Evolutionary conservation across 2,113 vertebrate species (phyloP).

Genomic region (Dermatemys mawii): DNA sequence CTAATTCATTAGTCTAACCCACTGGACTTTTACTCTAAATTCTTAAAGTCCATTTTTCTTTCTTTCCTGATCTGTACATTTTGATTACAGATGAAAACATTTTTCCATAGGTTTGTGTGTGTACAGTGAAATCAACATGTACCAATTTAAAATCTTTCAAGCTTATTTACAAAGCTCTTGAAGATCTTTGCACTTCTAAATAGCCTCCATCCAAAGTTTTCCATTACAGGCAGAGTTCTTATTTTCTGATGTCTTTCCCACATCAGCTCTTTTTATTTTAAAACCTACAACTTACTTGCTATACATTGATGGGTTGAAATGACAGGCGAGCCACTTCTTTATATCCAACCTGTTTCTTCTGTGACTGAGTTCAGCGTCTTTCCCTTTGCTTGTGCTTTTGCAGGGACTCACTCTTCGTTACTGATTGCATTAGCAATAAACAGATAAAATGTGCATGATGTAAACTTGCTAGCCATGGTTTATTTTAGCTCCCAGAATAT

Average conservation of each 20-base stretch:
- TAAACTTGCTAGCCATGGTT: not conserved
- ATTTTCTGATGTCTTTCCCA: conserved; percentile 31
- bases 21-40: not conserved
- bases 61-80: not conserved
- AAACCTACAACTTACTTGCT: not conserved
- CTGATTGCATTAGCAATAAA: conserved; percentile 21
- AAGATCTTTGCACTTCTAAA: not conserved
- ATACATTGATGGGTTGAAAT: conserved; percentile 6
- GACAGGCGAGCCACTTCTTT: not conserved
- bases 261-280: conserved; percentile 38
- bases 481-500: not conserved
- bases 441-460: not conserved
- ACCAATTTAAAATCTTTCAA: not conserved
- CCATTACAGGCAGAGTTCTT: not conserved
- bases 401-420: not conserved
- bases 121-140: not conserved
- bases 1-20: not conserved
- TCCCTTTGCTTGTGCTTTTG: not conserved
- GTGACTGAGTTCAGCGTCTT: not conserved
- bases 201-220: not conserved
- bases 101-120: not conserved
- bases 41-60: not conserved
- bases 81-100: not conserved
- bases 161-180: not conserved
- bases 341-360: not conserved